Base-by-base conservation (phyloP, 1,140 invertebrate species). In the Druon quercuslanigerum region DNA sequence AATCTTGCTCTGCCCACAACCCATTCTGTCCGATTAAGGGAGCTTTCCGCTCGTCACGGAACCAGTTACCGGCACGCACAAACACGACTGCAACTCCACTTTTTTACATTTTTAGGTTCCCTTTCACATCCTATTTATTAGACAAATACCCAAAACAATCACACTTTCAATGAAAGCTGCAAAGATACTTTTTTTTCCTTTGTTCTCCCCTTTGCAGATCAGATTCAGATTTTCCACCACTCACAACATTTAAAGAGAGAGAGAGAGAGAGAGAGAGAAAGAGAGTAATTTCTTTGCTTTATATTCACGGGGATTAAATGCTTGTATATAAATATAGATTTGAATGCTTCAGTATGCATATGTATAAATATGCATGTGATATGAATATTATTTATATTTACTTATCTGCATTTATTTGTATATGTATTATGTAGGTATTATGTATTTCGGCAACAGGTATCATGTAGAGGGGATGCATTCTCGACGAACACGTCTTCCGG, bases 1-100 rank as follows among this genome's bases (percentile, higher is more conserved):
- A 82, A 93, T 93, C 76, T 93, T 92, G 86, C 93, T 93, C 83
- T 93, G 93, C 76, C 93, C 92, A 89, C 93, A 93, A 91, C 93
- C 93, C 92, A 93, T 93, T 75, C 83, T 89, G 86, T 74, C 78
- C 72, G 77, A 16, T 50, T 13, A 50, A 50, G 77, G 73, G 77
- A 52, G 74, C 73, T 82, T 80, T 78, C 25, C 60, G 56, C 66
- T 76, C 79, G 82, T 78, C 77, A 77, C 51, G 33, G 72, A 51
- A 33, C n/a, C 50, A 51, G 50, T 60, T 25, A 71, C 71, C 46
- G 46, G 60, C 52, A 20, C 19, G 25, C 57, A 16, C 19, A 52
- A 17, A 50, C 16, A 17, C 57, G 7, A 3, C 16, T 25, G 19
- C 25, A 20, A 51, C 25, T 5, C 20, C 25, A 33, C 12, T 40